Conservation (phyloP, 2,888 invertebrate genomes). For the Dasysyrphus tricinctus region DNA sequence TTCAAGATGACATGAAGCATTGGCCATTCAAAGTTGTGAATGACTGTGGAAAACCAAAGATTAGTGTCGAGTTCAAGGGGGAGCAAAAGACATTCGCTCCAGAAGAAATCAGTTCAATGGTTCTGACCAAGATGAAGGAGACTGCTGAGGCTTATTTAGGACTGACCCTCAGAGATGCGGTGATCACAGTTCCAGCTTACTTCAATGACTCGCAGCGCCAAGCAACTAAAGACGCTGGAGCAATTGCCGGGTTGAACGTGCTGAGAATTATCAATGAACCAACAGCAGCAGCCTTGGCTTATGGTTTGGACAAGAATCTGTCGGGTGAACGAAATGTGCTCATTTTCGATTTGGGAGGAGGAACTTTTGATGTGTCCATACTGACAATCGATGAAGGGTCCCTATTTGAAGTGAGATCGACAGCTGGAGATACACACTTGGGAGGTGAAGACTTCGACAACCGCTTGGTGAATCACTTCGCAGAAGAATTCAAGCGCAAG, state of each 20-base stretch:
- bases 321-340: constrained; percentile 92
- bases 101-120: constrained; percentile 96
- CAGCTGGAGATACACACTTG: constrained; percentile 96
- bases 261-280: constrained; percentile 96
- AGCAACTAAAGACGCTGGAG: constrained; percentile 97
- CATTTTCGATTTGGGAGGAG: constrained; percentile 87
- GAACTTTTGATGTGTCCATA: constrained; percentile 97
- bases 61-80: constrained; percentile 93
- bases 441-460: constrained; percentile 96
- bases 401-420: constrained; percentile 95
- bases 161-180: constrained; percentile 91
- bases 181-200: constrained; percentile 95
- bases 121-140: constrained; percentile 96
- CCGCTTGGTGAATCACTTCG: constrained; percentile 92
- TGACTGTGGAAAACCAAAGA: constrained; percentile 91
- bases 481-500: constrained; percentile 93
- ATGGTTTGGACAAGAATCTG: constrained; percentile 94
- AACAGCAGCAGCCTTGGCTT: constrained; percentile 95
- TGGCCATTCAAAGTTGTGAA: constrained; percentile 96
- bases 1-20: constrained; percentile 96
- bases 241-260: constrained; percentile 94
- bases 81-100: constrained; percentile 94
- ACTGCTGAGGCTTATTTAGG: constrained; percentile 95
- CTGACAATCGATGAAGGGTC: constrained; percentile 95
- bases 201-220: constrained; percentile 95